Base-by-base conservation (phyloP, 1,140 invertebrate genomes). In the Temnothorax nylanderi region DNA sequence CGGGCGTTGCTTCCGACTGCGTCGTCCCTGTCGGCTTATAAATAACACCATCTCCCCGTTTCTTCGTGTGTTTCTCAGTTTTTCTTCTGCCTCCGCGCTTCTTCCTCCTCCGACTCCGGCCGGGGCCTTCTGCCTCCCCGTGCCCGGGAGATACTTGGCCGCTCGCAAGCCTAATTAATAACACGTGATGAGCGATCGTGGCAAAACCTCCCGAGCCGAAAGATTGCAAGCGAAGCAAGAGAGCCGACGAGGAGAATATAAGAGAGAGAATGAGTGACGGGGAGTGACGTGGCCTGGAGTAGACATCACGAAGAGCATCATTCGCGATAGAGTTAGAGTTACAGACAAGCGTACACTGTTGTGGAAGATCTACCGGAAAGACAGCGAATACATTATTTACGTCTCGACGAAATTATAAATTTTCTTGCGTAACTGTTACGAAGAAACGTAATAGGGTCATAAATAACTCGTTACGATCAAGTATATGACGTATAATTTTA, bases 41-140 rank as follows among this genome's bases (percentile, higher is more conserved):
- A 94, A 94, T 94, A 94, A 95, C 94, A 94, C 94, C 93, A 95
- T 94, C 94, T 93, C 88, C 88, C 77, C 69, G 92, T 93, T 94
- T 92, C 92, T 92, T 92, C 82, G 84, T 91, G 89, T 88, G 86
- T 92, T 85, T 78, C 90, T 85, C 86, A 75, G 84, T 90, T 89
- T 93, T 92, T 93, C 89, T 91, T 91, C 84, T 85, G 87, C 88
- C 72, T 84, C 11, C 41, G 75, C 74, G 3, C 37, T 65, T 84
- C 90, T 64, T 75, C 87, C 47, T 67, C 64, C 75, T 32, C 67
- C 44, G n/a, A 47, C 67, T 75, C 56, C 26, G 26, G 26, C 26
- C 26, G 26, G 51, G 34, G 10, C 11, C 58, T 49, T 41, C 34
- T 60, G 16, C 11, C 6, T 60, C 56, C 72, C 37, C 49, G 1